Conservation (phyloP, 2,888 invertebrate species). For the Bombylius discolor region DNA sequence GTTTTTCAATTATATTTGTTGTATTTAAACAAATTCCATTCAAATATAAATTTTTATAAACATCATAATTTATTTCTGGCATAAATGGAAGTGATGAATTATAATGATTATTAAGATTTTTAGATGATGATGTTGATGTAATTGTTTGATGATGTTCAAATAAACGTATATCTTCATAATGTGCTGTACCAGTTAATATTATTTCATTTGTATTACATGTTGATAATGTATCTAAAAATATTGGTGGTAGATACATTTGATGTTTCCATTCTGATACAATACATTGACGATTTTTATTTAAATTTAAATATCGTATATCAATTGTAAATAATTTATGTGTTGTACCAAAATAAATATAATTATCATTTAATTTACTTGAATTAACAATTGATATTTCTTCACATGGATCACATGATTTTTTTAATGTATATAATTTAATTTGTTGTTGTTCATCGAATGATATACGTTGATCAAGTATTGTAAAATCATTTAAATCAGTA, state of each 20-base stretch:
- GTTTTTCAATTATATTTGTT: slow-evolving; percentile 20
- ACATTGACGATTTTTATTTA: slow-evolving; percentile 1
- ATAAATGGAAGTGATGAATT: slow-evolving; percentile 21
- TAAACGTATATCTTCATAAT: slow-evolving; percentile 24
- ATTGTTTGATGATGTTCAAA: slow-evolving; percentile 19
- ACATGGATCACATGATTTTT: slow-evolving; percentile 15
- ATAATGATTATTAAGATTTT: background rate
- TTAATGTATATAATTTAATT: background rate
- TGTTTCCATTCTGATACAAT: slow-evolving; percentile 28
- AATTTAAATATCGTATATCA: slow-evolving; percentile 22
- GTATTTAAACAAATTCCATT: slow-evolving; percentile 21
- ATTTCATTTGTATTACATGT: slow-evolving; percentile 20
- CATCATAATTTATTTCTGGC: slow-evolving; percentile 22
- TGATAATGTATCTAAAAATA: slow-evolving; percentile 21
- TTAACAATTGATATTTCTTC: slow-evolving; percentile 23
- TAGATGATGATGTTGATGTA: slow-evolving; percentile 3
- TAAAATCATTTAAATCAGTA: slow-evolving; percentile 22
- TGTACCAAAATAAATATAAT: slow-evolving; percentile 28
- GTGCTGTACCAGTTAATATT: slow-evolving; percentile 22
- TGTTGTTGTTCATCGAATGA: slow-evolving; percentile 5
- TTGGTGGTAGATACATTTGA: slow-evolving; percentile 25
- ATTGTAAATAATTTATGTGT: slow-evolving; percentile 29
- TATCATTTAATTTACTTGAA: slow-evolving; percentile 20
- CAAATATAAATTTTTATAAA: slow-evolving; percentile 17
- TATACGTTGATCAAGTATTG: slow-evolving; percentile 23